Base-by-base conservation (phyloP, 1,140 invertebrate genomes). In the Battus philenor region DNA sequence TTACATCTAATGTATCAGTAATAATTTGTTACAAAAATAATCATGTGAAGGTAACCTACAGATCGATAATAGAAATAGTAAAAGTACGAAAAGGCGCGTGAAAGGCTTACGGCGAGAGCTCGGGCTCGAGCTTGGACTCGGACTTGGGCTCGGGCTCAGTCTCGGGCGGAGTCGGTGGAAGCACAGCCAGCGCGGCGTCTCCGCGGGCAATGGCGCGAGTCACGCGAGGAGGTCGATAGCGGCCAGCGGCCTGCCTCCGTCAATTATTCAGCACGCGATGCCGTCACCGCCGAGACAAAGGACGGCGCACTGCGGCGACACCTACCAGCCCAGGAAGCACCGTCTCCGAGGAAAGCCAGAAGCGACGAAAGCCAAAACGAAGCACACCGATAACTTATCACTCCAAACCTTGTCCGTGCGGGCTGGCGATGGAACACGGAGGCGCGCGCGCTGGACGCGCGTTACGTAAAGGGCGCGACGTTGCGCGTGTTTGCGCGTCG, bases 131-230 rank as follows among this genome's bases (percentile, higher is more conserved):
- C 44, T 59, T 54, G 58, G 46, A 55, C 46, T 52, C 56, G 46
- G 44, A 56, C 51, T 48, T 50, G 61, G 51, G 60, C 57, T 50
- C 59, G 36, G 51, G 60, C 57, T 50, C 59, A 36, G 78, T n/a
- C n/a, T n/a, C n/a, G n/a, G n/a, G n/a, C n/a, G n/a, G n/a, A n/a
- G n/a, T n/a, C n/a, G n/a, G n/a, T n/a, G n/a, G n/a, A n/a, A n/a
- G n/a, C n/a, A n/a, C 76, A 84, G 80, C 77, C 75, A 69, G 77
- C 75, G 72, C 73, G 77, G 75, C 75, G 80, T 74, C 77, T 77
- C 76, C 55, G 54, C 58, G 58, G 54, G 44, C 68, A 72, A 70
- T 66, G 58, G 61, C 54, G 62, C 57, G 52, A 65, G 72, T 76
- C 76, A 83, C 75, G 75, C 73, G 65, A 78, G 57, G 68, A 58